Conservation (phyloP, 2,888 invertebrate species). For the Junonia oenone region DNA sequence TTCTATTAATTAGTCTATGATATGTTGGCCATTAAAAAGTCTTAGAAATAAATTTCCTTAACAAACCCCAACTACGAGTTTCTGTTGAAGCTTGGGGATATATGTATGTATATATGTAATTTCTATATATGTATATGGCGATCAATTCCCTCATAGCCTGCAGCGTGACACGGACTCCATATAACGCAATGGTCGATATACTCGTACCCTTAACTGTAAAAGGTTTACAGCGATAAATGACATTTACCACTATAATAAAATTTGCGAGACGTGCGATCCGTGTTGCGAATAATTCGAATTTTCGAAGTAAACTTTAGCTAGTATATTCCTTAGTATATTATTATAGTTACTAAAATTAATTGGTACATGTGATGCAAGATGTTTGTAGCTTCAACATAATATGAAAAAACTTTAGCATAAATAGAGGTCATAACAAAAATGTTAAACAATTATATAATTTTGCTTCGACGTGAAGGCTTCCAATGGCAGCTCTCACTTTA, state of each 20-base stretch:
- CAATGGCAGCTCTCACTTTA: too few species aligned
- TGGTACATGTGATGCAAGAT: too few species aligned
- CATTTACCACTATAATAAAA: conserved; percentile 13
- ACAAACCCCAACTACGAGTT: too few species aligned
- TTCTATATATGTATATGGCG: neutral
- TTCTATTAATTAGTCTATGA: too few species aligned
- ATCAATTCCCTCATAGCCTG: neutral
- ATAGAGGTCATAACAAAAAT: too few species aligned
- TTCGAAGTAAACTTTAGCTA: neutral
- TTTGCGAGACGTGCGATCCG: conserved; percentile 3
- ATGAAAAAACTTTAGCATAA: neutral
- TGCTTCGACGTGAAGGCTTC: too few species aligned
- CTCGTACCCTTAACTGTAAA: conserved; percentile 4
- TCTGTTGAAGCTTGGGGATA: neutral
- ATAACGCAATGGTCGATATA: conserved; percentile 2
- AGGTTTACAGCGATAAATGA: conserved; percentile 10
- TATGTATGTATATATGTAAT: neutral
- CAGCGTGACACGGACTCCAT: neutral
- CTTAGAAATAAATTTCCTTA: too few species aligned
- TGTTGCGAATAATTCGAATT: conserved; percentile 6
- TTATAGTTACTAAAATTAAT: neutral
- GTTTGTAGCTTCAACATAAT: neutral
- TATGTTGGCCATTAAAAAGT: too few species aligned
- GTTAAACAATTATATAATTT: too few species aligned
- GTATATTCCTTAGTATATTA: neutral